These are phyloP conservation scores for Conchocele bisecta DNA, from an alignment of 2,888 invertebrate species.

Conservation along the genomic window DNA sequence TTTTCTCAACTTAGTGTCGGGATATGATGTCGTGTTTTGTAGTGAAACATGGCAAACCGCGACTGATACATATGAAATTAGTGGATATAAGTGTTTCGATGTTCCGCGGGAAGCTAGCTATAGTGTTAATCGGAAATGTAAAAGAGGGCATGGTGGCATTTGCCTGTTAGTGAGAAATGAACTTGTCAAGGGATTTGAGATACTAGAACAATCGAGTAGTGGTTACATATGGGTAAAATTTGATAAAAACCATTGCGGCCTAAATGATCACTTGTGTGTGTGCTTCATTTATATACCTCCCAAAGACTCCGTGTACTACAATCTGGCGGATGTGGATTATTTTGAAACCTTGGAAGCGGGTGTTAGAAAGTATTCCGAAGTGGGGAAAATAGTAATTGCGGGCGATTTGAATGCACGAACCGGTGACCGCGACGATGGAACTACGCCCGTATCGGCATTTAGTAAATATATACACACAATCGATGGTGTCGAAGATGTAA, in stretches of 20 bases:
- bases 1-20: constrained; percentile 11
- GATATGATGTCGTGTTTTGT: constrained; percentile 17
- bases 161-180: constrained; percentile 4
- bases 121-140: not conserved
- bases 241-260: not conserved
- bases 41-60: constrained; percentile 18
- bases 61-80: constrained; percentile 5
- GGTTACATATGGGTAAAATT: constrained; percentile 14
- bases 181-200: not conserved
- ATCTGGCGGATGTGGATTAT: not conserved
- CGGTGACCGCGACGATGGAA: not conserved
- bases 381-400: constrained; percentile 3
- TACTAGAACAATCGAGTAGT: not conserved
- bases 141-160: constrained; percentile 12
- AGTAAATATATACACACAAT: constrained; percentile 8
- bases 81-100: constrained; percentile 13
- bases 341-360: constrained; percentile 11
- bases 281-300: constrained; percentile 25
- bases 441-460: not conserved
- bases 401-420: constrained; percentile 17
- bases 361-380: not conserved
- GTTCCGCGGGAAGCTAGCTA: constrained; percentile 11
- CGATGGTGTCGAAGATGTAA: too few species aligned
- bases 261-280: not conserved
- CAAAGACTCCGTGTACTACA: constrained; percentile 19